phyloP scores from a whole-genome alignment of 1,140 invertebrate genomes.

The Hyles euphorbiae region DNA sequence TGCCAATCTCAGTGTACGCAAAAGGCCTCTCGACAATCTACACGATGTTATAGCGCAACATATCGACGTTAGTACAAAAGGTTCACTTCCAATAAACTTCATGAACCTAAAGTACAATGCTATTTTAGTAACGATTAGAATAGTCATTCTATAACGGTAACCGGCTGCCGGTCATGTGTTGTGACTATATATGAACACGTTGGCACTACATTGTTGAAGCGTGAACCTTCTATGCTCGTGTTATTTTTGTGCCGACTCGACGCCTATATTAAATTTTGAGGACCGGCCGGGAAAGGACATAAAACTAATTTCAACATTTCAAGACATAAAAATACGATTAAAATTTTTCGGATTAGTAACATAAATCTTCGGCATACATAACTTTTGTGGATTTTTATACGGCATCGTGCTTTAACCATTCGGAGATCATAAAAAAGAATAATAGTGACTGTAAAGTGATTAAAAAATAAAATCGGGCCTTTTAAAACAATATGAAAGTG shows the following conservation, averaged over 20 bases:
- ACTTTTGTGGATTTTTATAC: slow-evolving; percentile 15
- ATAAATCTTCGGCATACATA: slow-evolving; percentile 22
- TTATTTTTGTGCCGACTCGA: too few relatives aligned
- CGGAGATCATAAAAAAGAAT: background rate
- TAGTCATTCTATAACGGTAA: too few relatives aligned
- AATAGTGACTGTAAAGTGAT: background rate
- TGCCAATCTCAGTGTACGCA: slow-evolving; percentile 2
- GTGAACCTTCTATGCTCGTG: too few relatives aligned
- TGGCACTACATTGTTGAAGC: too few relatives aligned
- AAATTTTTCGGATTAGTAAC: slow-evolving; percentile 17
- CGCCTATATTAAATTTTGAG: slow-evolving; percentile 9
- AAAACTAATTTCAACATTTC: slow-evolving; percentile 23
- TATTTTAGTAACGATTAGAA: too few relatives aligned
- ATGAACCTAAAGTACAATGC: too few relatives aligned
- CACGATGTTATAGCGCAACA: background rate
- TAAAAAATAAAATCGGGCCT: background rate
- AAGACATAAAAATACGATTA: slow-evolving; percentile 21
- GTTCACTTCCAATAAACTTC: too few relatives aligned
- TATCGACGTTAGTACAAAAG: too few relatives aligned
- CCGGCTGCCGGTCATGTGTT: too few relatives aligned
- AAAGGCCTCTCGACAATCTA: background rate
- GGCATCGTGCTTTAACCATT: slow-evolving; percentile 3
- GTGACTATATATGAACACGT: too few relatives aligned
- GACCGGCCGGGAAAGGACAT: slow-evolving; percentile 10
- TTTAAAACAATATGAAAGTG: too few relatives aligned